Conservation (phyloP, 2,113 vertebrate genomes). For the Ailurus styani region DNA sequence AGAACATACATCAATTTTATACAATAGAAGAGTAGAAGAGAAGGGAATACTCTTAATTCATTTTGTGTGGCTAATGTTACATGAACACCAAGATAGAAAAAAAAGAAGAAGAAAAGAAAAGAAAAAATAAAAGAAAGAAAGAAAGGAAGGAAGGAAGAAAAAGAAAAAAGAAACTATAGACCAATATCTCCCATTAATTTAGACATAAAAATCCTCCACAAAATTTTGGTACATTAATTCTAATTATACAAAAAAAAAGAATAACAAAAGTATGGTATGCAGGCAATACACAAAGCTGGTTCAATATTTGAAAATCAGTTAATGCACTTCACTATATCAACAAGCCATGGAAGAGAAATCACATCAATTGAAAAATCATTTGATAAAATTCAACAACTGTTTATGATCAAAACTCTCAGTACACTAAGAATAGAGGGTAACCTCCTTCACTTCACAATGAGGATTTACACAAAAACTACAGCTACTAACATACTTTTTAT, state of each 20-base stretch:
- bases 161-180: neutral
- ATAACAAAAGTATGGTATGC: neutral
- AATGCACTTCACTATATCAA: neutral
- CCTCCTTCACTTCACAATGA: neutral
- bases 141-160: neutral
- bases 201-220: neutral
- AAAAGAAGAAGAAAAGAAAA: neutral
- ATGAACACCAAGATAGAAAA: neutral
- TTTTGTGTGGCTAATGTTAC: neutral
- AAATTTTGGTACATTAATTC: neutral
- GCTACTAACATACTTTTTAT: neutral
- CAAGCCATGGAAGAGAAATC: neutral
- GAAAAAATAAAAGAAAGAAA: neutral
- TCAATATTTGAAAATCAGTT: neutral
- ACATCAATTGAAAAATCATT: neutral
- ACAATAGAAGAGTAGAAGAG: neutral
- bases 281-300: neutral
- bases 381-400: neutral
- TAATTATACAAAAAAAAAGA: neutral
- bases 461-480: neutral
- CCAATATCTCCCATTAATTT: neutral
- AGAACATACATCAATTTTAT: neutral
- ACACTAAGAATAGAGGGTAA: neutral
- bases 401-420: neutral
- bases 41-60: neutral